Evolutionary conservation across 64 coral and sea anemone species (phyloP).

Genomic region (Pachyseris speciosa): DNA sequence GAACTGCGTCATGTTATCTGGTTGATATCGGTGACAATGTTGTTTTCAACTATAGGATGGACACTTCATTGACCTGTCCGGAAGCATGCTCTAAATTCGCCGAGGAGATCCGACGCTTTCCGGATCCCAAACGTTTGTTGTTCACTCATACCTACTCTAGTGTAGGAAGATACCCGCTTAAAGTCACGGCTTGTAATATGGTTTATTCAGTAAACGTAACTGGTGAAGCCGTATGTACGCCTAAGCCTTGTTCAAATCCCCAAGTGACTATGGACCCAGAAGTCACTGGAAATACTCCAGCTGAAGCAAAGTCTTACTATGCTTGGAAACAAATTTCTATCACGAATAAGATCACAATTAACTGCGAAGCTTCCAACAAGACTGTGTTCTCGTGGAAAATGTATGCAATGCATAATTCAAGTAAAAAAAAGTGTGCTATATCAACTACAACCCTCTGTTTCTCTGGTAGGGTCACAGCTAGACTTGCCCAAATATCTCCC

Average conservation of each 20-base stretch:
- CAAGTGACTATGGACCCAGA: slow-evolving; percentile 14
- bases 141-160: background rate
- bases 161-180: background rate
- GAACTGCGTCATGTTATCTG: slow-evolving; percentile 65
- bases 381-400: background rate
- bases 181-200: slow-evolving; percentile 9
- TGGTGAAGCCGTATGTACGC: background rate
- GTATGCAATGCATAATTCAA: background rate
- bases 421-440: background rate
- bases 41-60: background rate
- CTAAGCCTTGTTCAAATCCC: slow-evolving; percentile 60
- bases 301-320: background rate
- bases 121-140: background rate
- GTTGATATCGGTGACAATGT: slow-evolving; percentile 55
- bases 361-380: slow-evolving; percentile 65
- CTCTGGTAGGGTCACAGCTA: background rate
- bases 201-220: background rate
- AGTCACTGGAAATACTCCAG: background rate
- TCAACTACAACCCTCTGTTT: background rate
- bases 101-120: background rate
- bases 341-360: slow-evolving; percentile 8
- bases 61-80: background rate
- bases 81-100: background rate
- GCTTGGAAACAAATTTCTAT: background rate
- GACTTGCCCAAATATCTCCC: background rate